Evolutionary conservation across 1,140 invertebrate genomes (phyloP).

Genomic region (Apis dorsata): DNA sequence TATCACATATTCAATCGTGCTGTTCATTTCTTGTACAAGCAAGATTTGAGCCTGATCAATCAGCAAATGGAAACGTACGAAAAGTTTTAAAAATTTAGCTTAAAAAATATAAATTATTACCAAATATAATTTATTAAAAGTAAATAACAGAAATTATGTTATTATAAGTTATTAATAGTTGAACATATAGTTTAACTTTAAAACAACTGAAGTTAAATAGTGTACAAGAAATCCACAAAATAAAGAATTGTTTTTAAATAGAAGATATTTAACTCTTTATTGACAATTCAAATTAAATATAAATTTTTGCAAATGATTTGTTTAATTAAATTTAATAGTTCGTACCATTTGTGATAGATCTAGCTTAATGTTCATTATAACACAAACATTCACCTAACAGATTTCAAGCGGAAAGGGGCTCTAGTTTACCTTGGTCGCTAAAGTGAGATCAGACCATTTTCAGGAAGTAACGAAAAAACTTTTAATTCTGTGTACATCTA

Average conservation of each 20-base stretch:
- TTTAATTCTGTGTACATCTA: slow-evolving; percentile 61
- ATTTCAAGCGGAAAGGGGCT: slow-evolving; percentile 58
- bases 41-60: slow-evolving; percentile 48
- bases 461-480: slow-evolving; percentile 59
- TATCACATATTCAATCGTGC: slow-evolving; percentile 59
- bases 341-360: slow-evolving; percentile 46
- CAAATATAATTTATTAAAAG: neutral
- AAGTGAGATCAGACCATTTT: slow-evolving; percentile 65
- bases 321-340: neutral
- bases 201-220: neutral
- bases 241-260: neutral
- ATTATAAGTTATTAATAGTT: neutral
- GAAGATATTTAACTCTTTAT: neutral
- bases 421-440: slow-evolving; percentile 72
- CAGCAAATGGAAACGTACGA: slow-evolving; percentile 23
- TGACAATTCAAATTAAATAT: neutral
- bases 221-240: neutral
- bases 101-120: neutral
- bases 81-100: neutral
- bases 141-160: neutral
- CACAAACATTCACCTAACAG: slow-evolving; percentile 66
- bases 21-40: slow-evolving; percentile 50
- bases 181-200: neutral
- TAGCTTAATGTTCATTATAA: slow-evolving; percentile 49
- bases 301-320: neutral